Evolutionary conservation across 2,888 invertebrate species (phyloP), one percentile per base, ranked within the genome.

Genomic region (Sialis lutaria): DNA sequence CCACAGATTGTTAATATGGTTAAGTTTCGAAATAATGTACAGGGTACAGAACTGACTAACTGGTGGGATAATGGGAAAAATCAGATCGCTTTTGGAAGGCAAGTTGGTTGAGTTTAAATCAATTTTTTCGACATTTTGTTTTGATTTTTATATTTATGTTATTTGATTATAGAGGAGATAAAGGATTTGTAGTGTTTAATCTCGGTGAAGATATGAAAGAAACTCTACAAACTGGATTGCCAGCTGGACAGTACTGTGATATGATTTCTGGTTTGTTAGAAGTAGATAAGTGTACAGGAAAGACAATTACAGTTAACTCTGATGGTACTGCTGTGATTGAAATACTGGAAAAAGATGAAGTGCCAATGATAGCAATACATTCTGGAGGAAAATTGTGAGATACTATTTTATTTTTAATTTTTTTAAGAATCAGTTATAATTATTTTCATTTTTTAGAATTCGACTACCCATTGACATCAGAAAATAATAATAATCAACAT

Each of bases 41-140:
- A 69, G 7, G 71, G 65, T 33, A 74, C 78, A 0, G 61, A 55
- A 0, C 1, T 82, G 0, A 68, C 66, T 33, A 71, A 74, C 56
- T 91, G 88, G 87, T 89, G 88, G 85, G 80, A 82, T 56, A 84
- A 87, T 53, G 77, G 74, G 0, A 73, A 75, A 59, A 81, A 85
- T 58, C 88, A 90, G 65, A 88, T 91, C 46, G 80, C 88, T 2
- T 90, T 88, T 69, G 22, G 22, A 4, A 22, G 22, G 22, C 22
- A 22, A 22, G 22, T 22, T n/a, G 4, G 22, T 22, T 22, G 22
- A 22, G 2, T 22, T 22, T 22, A 22, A 2, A 22, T 22, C 2
- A 22, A 2, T 22, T 22, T 22, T 22, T 22, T 22, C 4, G 4
- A 2, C 4, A 22, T 22, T 22, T 22, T 2, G 22, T 22, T 22